Conservation (phyloP, 1,140 invertebrate species). For the Cardiocondyla obscurior region DNA sequence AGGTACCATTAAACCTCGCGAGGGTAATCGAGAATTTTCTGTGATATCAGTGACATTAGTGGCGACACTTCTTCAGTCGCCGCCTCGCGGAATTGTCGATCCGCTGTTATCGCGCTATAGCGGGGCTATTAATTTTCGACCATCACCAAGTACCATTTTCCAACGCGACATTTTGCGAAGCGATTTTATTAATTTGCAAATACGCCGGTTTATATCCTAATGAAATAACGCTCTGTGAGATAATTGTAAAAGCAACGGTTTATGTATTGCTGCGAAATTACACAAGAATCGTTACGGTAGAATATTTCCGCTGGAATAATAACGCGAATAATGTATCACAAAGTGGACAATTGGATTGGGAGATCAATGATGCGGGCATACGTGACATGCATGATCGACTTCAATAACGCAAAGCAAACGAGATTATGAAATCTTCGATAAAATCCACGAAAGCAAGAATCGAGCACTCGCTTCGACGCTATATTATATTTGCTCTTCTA, state of each 20-base stretch:
- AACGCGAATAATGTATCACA: slow-evolving; percentile 27
- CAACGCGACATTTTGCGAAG: background rate
- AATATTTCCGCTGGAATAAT: slow-evolving; percentile 8
- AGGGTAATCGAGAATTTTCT: slow-evolving; percentile 32
- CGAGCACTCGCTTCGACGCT: background rate
- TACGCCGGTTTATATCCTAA: background rate
- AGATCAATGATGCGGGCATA: slow-evolving; percentile 43
- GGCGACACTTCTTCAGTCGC: background rate
- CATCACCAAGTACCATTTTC: background rate
- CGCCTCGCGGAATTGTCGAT: background rate
- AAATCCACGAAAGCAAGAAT: slow-evolving; percentile 45
- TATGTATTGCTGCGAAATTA: background rate
- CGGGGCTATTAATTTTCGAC: background rate
- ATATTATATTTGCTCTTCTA: slow-evolving; percentile 50
- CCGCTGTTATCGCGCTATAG: background rate
- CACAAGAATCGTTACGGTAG: background rate
- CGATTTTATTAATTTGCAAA: background rate
- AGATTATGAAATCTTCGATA: slow-evolving; percentile 52
- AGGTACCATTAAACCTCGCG: slow-evolving; percentile 54
- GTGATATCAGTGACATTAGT: background rate
- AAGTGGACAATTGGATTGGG: slow-evolving; percentile 42
- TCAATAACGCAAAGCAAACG: slow-evolving; percentile 41
- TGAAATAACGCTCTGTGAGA: background rate
- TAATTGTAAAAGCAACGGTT: background rate
- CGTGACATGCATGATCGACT: slow-evolving; percentile 45